Base-by-base conservation (phyloP, 2,888 invertebrate species). In the Drosophila cyrtoloma region DNA sequence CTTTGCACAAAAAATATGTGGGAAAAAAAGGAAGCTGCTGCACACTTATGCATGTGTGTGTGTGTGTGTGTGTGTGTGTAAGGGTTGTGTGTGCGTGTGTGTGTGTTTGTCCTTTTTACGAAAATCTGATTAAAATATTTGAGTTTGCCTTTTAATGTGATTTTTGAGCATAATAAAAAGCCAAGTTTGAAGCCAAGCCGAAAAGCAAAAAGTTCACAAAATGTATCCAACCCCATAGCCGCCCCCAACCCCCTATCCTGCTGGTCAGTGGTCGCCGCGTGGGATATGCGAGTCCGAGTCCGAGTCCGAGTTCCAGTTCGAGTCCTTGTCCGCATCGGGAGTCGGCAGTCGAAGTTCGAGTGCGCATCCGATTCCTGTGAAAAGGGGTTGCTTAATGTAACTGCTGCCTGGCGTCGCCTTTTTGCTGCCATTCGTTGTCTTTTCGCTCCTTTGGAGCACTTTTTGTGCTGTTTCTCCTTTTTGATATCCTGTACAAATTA, bases 121-220 rank as follows among this genome's bases (percentile, higher is more conserved):
- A 86, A 92, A 92, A 92, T 92, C 92, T 92, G 92, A 92, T 92
- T 92, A 92, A 92, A 92, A 92, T 91, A 91, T 92, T 92, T 92
- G 90, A 92, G 91, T 89, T 92, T 91, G 92, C 91, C 90, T 92
- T 91, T 92, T 92, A 92, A 92, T 92, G 92, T 92, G 92, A 92
- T 92, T 92, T 92, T 89, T 92, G 90, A 90, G 88, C 91, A 91
- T 90, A 91, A 90, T 89, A 89, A 88, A 88, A 90, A 90, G 86
- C 86, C 72, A 71, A 86, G 75, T 78, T 86, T 70, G 64, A 63
- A 74, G 69, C 77, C 73, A 66, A 69, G 69, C 71, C 72, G 28
- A 60, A 76, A 58, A 79, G 74, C 67, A 65, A 79, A 81, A 79
- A 79, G 82, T 79, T 79, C 78, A 77, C 63, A 51, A 71, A 71